phyloP scores from a whole-genome alignment of 2,113 vertebrate genomes.

The Cyprinus carpio region DNA sequence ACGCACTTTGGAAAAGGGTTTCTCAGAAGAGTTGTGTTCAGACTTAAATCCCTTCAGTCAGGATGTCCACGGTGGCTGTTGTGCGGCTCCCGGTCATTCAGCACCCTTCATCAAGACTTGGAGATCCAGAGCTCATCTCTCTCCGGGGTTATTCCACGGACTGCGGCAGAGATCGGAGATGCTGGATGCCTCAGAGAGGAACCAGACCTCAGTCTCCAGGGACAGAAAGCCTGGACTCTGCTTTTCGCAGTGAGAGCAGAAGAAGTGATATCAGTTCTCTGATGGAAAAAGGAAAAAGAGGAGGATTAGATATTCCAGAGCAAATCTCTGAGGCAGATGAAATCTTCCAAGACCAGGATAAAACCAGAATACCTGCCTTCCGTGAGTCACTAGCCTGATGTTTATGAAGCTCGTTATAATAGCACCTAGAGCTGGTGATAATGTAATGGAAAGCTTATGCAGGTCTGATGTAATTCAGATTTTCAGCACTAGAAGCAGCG shows the following conservation, averaged over 20 bases:
- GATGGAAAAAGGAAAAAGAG: conserved; percentile 19
- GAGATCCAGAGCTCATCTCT: conserved; percentile 53
- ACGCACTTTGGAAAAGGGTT: not conserved
- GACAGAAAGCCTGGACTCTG: conserved; percentile 27
- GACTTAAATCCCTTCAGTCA: conserved; percentile 17
- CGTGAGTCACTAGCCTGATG: conserved; percentile 45
- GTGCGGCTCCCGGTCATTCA: conserved; percentile 59
- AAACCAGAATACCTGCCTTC: conserved; percentile 50
- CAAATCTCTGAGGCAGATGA: conserved; percentile 54
- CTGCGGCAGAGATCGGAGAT: not conserved
- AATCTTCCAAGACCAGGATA: conserved; percentile 40
- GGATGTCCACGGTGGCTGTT: conserved; percentile 41
- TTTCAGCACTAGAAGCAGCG: conserved; percentile 9
- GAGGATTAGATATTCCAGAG: not conserved
- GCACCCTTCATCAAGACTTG: conserved; percentile 56
- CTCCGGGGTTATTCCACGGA: conserved; percentile 54
- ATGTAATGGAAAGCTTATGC: not conserved
- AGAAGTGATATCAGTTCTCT: conserved; percentile 28
- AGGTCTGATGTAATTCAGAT: not conserved
- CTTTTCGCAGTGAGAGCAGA: conserved; percentile 35
- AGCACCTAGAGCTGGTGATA: not conserved
- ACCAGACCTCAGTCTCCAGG: conserved; percentile 32
- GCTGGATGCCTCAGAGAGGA: not conserved
- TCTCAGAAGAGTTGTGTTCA: not conserved
- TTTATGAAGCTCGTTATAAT: not conserved